phyloP scores from a whole-genome alignment of 2,888 invertebrate genomes.

The Schizotus pectinicornis region DNA sequence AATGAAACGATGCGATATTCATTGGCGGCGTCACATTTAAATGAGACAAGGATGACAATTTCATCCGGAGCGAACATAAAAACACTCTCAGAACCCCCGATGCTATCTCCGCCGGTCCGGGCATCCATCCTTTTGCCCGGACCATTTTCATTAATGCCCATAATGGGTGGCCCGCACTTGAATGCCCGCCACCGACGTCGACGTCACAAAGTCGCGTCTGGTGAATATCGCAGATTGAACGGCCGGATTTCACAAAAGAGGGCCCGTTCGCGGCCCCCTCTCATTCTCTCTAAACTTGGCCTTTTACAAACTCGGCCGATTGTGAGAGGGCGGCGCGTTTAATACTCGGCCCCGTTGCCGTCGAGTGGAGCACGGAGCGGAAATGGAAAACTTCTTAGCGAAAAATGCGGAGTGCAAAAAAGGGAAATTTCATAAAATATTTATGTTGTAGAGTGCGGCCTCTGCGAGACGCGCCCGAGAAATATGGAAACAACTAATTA shows the following conservation, averaged over 20 bases:
- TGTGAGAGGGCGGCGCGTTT: constrained; percentile 23
- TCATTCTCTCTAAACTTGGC: constrained; percentile 27
- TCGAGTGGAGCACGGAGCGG: constrained; percentile 20
- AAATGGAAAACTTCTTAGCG: constrained; percentile 33
- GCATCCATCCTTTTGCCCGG: constrained; percentile 44
- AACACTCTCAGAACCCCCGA: constrained; percentile 53
- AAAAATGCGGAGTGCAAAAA: constrained; percentile 28
- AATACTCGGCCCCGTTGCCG: constrained; percentile 14
- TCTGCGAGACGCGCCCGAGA: constrained; percentile 13
- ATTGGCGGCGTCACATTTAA: constrained; percentile 53
- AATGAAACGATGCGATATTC: constrained; percentile 50
- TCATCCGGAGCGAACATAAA: constrained; percentile 55
- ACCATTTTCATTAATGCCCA: constrained; percentile 53
- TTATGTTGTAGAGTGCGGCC: constrained; percentile 22
- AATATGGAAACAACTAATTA: constrained; percentile 33
- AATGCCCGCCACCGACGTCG: constrained; percentile 32
- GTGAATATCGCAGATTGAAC: constrained; percentile 37
- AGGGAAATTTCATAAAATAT: constrained; percentile 29
- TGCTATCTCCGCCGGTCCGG: constrained; percentile 46
- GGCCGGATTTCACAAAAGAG: constrained; percentile 25
- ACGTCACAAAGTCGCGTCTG: constrained; percentile 38
- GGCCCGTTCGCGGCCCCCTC: constrained; percentile 15
- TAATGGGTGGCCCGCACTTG: constrained; percentile 44
- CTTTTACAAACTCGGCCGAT: constrained; percentile 24
- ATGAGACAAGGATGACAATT: constrained; percentile 55